phyloP scores from a whole-genome alignment of 2,113 vertebrate genomes.

The Platysteira castanea region DNA sequence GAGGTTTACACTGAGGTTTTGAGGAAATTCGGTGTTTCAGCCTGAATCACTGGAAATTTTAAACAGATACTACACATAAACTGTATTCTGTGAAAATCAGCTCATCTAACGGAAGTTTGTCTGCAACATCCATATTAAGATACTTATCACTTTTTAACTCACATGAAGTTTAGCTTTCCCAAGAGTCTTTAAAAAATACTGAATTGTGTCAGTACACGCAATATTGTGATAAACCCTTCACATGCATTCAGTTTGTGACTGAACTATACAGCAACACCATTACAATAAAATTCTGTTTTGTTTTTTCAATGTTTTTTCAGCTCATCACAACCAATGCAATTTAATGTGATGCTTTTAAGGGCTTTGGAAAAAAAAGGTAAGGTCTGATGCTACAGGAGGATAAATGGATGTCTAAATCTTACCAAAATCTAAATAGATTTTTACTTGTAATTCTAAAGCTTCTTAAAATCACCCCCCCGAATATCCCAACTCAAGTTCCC shows the following conservation, averaged over 20 bases:
- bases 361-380: not conserved
- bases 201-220: not conserved
- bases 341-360: not conserved
- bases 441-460: not conserved
- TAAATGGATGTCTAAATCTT: not conserved
- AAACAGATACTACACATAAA: not conserved
- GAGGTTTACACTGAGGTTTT: not conserved
- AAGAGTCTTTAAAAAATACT: not conserved
- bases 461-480: not conserved
- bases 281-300: not conserved
- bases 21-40: not conserved
- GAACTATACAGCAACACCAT: not conserved
- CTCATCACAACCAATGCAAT: not conserved
- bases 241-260: not conserved
- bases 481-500: not conserved
- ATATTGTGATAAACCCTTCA: not conserved
- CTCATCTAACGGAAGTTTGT: not conserved
- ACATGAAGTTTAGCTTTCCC: not conserved
- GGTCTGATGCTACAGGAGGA: not conserved
- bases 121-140: not conserved
- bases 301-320: not conserved
- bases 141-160: not conserved
- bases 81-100: not conserved
- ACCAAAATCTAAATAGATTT: not conserved
- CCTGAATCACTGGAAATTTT: not conserved